Percentiles rank a stretch among this genome's conserved stretches.
Evolutionary conservation across 35 echinoderm and acorn worm genomes (phyloP).

Genomic region (Amphiura filiformis): DNA sequence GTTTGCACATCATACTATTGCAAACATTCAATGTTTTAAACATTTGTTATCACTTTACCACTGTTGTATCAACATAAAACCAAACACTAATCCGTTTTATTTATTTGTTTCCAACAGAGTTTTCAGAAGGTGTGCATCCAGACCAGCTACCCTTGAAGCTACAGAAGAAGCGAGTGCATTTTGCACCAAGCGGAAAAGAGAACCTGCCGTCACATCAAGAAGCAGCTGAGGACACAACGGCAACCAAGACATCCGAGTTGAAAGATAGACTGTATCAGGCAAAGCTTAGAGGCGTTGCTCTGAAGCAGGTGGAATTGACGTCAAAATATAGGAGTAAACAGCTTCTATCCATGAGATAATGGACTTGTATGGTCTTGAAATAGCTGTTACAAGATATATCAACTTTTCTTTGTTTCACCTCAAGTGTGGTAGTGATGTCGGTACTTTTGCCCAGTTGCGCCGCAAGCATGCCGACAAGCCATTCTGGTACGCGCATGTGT

Average conservation of each 20-base stretch:
- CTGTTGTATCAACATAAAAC: neutral
- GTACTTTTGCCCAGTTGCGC: too few species aligned
- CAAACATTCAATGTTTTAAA: neutral
- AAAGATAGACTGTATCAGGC: conserved; percentile 82
- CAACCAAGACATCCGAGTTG: conserved; percentile 32
- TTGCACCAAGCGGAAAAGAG: conserved; percentile 64
- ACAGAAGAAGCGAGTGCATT: conserved; percentile 44
- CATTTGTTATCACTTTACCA: neutral
- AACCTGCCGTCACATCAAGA: conserved; percentile 29
- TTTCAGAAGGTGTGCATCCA: conserved; percentile 71
- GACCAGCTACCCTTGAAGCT: conserved; percentile 9
- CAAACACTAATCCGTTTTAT: neutral
- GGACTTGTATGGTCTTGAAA: too few species aligned
- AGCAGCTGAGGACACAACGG: neutral
- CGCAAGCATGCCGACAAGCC: too few species aligned
- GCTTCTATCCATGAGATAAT: conserved; percentile 83
- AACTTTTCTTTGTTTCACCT: too few species aligned
- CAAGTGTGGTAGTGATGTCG: too few species aligned
- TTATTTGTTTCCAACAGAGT: conserved; percentile 38
- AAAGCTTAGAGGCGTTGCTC: conserved; percentile 67
- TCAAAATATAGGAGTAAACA: conserved; percentile 85
- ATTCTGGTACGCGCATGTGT: too few species aligned
- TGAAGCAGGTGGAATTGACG: conserved; percentile 62
- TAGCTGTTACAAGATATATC: too few species aligned
- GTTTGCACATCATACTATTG: neutral